Evolutionary conservation across 1,140 invertebrate species (phyloP), one percentile per base, ranked within the genome.

Genomic region (Phymorhynchus buccinoides): DNA sequence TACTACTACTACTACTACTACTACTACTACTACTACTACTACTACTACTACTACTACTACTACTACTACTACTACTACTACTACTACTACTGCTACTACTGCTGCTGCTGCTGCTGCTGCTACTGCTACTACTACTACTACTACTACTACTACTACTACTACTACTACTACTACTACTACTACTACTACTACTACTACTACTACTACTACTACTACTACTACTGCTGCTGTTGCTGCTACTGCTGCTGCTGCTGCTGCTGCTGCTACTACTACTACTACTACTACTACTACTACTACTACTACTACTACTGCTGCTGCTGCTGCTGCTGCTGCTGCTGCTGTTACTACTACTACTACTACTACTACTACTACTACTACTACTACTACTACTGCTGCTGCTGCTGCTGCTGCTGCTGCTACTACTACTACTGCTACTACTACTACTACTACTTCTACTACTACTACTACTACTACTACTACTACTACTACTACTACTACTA

Each of bases 321-420:
- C 73, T 77, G 73, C 35, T 77, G 37, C 35, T 77, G 32, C 22
- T 84, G 32, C 22, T 77, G 32, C 22, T 77, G 32, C 22, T 77
- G 32, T 35, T 77, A 77, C 56, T 66, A 66, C 56, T 66, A 66
- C 56, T 66, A 66, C 56, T 77, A 77, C 73, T 77, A 77, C 73
- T 77, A 77, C 73, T 77, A 77, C 73, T 77, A 77, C 73, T 77
- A 77, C 73, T 77, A 77, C 73, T 77, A 77, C 73, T 77, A 77
- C 35, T 77, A 77, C 73, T 35, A 77, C 73, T 77, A 77, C 73
- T 77, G 73, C 73, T 77, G 73, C 73, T 77, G 73, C 73, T 77
- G 73, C 73, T 77, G 35, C 73, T 77, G 35, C 73, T 66, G 56
- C 56, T 66, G 56, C 56, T 66, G 30, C 56, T 66, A 66, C 56